Conservation (phyloP, 53 echinoderm and acorn worm species). For the Patiria pectinifera region DNA sequence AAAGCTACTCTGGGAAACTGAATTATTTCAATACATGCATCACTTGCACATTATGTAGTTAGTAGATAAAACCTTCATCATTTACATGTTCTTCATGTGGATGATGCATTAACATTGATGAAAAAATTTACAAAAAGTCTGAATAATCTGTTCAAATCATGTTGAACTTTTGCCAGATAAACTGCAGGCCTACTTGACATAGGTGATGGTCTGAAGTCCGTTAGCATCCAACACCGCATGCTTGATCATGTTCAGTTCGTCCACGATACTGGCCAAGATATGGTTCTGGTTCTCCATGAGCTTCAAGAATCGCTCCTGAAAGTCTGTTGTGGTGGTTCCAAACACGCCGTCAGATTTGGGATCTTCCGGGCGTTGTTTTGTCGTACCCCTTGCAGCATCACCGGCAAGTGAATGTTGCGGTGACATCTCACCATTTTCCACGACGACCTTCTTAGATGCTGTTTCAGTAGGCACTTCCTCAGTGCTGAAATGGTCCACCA, state of each 20-base stretch:
- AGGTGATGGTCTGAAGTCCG: constrained; percentile 56
- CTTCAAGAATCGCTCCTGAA: constrained; percentile 48
- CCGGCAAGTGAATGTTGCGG: background rate
- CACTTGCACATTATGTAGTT: background rate
- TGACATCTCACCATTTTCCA: background rate
- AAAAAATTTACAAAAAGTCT: background rate
- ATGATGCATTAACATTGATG: background rate
- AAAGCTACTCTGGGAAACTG: no score
- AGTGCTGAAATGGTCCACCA: background rate
- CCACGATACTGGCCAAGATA: constrained; percentile 49
- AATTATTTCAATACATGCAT: no score
- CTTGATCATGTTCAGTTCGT: constrained; percentile 52
- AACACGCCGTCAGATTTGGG: constrained; percentile 21
- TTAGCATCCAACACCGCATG: constrained; percentile 45
- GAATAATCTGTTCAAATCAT: background rate
- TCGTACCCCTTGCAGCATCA: background rate
- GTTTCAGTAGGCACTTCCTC: background rate
- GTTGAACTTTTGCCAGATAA: background rate
- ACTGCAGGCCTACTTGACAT: constrained; percentile 47
- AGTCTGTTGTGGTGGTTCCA: constrained; percentile 28
- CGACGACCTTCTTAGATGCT: constrained; percentile 3
- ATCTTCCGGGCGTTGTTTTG: background rate
- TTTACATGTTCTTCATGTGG: background rate
- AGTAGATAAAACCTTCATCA: background rate
- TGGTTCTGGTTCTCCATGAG: constrained; percentile 61